These are phyloP conservation scores for Hiodon alosoides DNA, from an alignment of 2,113 vertebrate species.

Conservation along the genomic window DNA sequence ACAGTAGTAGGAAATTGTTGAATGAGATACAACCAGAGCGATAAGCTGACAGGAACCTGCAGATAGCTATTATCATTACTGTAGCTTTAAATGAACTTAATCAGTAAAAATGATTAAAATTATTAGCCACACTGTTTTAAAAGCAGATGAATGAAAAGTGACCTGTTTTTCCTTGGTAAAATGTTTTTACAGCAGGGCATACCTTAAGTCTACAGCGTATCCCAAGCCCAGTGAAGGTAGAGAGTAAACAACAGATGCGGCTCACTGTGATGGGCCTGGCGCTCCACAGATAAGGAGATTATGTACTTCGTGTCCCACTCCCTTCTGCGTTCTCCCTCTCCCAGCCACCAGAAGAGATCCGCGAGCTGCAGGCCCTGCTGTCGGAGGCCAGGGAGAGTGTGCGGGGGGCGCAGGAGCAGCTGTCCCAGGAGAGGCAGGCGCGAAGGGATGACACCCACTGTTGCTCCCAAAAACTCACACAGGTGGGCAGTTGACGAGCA, in stretches of 20 bases:
- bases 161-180: too few species aligned
- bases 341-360: slow-evolving; percentile 55
- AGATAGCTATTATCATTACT: too few species aligned
- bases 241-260: not conserved
- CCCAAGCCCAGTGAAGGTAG: not conserved
- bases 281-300: not conserved
- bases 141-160: too few species aligned
- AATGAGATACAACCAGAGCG: too few species aligned
- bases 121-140: too few species aligned
- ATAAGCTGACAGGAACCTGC: too few species aligned
- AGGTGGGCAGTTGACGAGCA: slow-evolving; percentile 57
- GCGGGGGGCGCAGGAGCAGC: slow-evolving; percentile 68
- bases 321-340: not conserved
- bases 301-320: not conserved
- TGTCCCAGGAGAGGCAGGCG: slow-evolving; percentile 71
- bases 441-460: slow-evolving; percentile 69
- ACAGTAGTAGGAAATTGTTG: too few species aligned
- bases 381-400: slow-evolving; percentile 71
- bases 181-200: not conserved
- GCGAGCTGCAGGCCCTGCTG: slow-evolving; percentile 69
- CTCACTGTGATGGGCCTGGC: not conserved
- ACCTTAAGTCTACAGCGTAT: not conserved
- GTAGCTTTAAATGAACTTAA: too few species aligned
- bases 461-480: slow-evolving; percentile 75
- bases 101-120: too few species aligned